These are phyloP conservation scores for Caenorhabditis tropicalis DNA, from an alignment of 1,140 invertebrate species.

Conservation along the genomic window DNA sequence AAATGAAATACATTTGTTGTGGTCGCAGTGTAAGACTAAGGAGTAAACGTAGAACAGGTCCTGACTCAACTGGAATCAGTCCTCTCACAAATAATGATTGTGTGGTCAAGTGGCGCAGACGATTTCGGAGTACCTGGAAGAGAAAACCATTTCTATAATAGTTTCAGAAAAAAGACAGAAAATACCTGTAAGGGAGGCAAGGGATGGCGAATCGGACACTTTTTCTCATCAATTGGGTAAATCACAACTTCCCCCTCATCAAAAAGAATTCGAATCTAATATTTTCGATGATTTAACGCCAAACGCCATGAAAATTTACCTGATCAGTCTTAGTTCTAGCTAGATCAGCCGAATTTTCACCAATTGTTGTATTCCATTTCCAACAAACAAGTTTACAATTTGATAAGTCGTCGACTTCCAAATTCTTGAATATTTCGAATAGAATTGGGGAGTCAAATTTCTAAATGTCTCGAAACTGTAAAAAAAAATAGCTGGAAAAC, in stretches of 20 bases:
- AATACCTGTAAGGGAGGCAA: constrained; percentile 28
- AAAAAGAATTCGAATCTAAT: constrained; percentile 40
- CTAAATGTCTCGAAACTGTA: no score
- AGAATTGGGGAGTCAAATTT: background rate
- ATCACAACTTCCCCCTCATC: constrained; percentile 41
- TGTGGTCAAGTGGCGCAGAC: constrained; percentile 18
- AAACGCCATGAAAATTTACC: background rate
- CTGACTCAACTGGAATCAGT: constrained; percentile 44
- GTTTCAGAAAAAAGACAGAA: background rate
- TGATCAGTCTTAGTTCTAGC: background rate
- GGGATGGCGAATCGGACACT: background rate
- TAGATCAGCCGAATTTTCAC: background rate
- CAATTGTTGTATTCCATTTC: constrained; percentile 1
- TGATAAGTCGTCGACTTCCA: background rate
- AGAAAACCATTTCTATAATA: no score
- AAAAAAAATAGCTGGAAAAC: no score
- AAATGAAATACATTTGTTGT: constrained; percentile 47
- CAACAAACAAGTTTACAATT: background rate
- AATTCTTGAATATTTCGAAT: background rate
- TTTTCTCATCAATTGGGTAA: constrained; percentile 39
- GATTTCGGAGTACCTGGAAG: constrained; percentile 22
- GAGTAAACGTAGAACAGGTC: background rate
- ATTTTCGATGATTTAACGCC: background rate
- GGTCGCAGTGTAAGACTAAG: background rate
- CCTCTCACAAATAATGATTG: constrained; percentile 32